These are phyloP conservation scores for Gastrophryne carolinensis DNA, from an alignment of 2,797 vertebrate genomes.

Conservation along the genomic window DNA sequence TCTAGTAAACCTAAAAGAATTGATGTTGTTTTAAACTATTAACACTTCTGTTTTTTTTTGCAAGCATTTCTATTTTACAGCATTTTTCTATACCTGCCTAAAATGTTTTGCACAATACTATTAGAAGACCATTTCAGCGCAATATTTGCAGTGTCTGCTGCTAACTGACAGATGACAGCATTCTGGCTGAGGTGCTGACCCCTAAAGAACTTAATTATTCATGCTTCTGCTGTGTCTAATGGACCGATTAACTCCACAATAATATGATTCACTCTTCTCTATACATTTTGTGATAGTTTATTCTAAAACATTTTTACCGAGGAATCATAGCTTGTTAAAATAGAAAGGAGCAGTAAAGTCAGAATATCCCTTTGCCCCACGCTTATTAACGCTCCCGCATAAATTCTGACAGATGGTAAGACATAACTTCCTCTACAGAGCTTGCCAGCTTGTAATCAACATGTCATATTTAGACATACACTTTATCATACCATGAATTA, in stretches of 20 bases:
- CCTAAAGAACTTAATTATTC: constrained; percentile 21
- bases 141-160: no score
- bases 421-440: constrained; percentile 31
- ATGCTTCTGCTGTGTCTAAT: constrained; percentile 29
- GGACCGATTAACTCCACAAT: constrained; percentile 9
- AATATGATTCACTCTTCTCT: constrained; percentile 6
- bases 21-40: no score
- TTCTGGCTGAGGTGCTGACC: constrained; percentile 20
- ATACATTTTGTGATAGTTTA: constrained; percentile 23
- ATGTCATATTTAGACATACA: constrained; percentile 27
- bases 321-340: constrained; percentile 13
- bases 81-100: no score
- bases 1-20: no score
- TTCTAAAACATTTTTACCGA: constrained; percentile 13
- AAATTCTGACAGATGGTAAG: constrained; percentile 38
- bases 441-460: constrained; percentile 20
- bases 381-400: constrained; percentile 15
- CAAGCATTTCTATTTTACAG: no score
- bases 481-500: constrained; percentile 4
- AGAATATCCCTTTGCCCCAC: constrained; percentile 2
- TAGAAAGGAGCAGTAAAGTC: background rate
- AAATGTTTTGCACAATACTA: no score
- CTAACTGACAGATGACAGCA: background rate
- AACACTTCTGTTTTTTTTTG: no score
- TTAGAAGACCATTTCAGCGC: no score